Evolutionary conservation across 2,113 vertebrate genomes (phyloP), one percentile per base, ranked within the genome.

Genomic region (Lepus europaeus): DNA sequence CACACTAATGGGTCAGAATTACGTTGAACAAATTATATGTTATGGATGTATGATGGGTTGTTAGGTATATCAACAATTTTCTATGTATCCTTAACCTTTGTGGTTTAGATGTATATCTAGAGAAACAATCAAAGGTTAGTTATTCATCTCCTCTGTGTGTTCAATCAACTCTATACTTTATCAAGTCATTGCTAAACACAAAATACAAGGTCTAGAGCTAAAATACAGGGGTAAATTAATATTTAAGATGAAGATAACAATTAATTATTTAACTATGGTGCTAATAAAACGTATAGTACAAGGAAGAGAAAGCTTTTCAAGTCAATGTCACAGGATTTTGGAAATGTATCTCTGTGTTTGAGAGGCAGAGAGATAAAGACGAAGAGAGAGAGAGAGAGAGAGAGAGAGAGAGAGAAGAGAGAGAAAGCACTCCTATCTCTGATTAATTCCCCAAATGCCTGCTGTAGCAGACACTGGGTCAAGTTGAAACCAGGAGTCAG

Each of bases 1-100:
- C 94, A 89, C 86, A 96, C 66, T 80, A 93, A 94, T 87, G 87
- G 79, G 39, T 36, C 27, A 70, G 89, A 91, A 80, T 81, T 83
- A 80, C 83, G 94, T 74, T 83, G 88, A 80, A 83, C 23, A 86
- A 91, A 94, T 90, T 93, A 53, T 68, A 90, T n/a, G 29, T 36
- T 93, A 39, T 68, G 84, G 45, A 73, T 70, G 11, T 72, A 77
- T 66, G 84, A 56, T 56, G 39, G 59, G 2, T 76, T 84, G 39
- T 88, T 92, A 70, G 53, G 3, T 25, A 82, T 45, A 73, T 89
- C 70, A 81, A 84, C 61, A 59, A 53, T 70, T 76, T 95, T 88
- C 59, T 74, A 45, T 31, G 27, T 74, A n/a, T 70, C 33, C 27
- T 85, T 85, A 86, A 84, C 85, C 25, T 77, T 56, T 53, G 49